Evolutionary conservation across 1,140 invertebrate genomes (phyloP).

Genomic region (Scaptodrosophila lebanonensis): DNA sequence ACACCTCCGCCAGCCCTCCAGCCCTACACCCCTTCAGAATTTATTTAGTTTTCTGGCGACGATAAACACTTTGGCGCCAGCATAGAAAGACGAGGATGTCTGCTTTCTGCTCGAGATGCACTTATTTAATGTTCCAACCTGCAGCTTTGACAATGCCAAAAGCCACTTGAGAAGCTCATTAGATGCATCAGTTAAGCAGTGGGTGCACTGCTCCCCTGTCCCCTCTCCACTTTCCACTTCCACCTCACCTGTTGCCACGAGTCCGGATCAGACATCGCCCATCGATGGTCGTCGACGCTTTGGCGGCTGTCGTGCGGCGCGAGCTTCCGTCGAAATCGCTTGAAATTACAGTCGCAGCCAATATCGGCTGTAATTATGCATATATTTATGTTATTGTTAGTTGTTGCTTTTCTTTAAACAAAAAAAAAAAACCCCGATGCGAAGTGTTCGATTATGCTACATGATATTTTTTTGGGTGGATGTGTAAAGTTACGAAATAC

Average conservation of each 20-base stretch:
- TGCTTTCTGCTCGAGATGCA: conserved; percentile 18
- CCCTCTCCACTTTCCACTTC: not conserved
- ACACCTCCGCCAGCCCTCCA: conserved; percentile 1
- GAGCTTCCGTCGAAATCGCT: conserved; percentile 57
- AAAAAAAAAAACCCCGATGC: conserved; percentile 35
- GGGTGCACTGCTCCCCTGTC: too few relatives aligned
- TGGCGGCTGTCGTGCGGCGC: conserved; percentile 62
- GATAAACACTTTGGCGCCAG: conserved; percentile 71
- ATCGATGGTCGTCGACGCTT: conserved; percentile 31
- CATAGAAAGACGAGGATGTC: conserved; percentile 12
- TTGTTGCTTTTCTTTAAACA: conserved; percentile 74
- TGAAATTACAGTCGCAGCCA: conserved; percentile 68
- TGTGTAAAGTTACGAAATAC: conserved; percentile 43
- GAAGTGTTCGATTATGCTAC: too few relatives aligned
- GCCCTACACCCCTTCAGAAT: conserved; percentile 19
- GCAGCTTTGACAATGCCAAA: conserved; percentile 33
- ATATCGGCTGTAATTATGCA: conserved; percentile 59
- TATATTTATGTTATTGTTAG: conserved; percentile 72
- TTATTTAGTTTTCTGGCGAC: conserved; percentile 68
- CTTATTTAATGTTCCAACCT: conserved; percentile 1
- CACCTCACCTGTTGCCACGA: conserved; percentile 1
- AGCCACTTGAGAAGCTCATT: conserved; percentile 16
- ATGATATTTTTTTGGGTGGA: too few relatives aligned
- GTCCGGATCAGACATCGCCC: not conserved
- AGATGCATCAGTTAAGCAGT: conserved; percentile 36